A percentile compares a stretch with the other conserved stretches of the same genome.
These are phyloP conservation scores for Trichomycterus rosablanca DNA, from an alignment of 2,113 vertebrate species.

Conservation along the genomic window DNA sequence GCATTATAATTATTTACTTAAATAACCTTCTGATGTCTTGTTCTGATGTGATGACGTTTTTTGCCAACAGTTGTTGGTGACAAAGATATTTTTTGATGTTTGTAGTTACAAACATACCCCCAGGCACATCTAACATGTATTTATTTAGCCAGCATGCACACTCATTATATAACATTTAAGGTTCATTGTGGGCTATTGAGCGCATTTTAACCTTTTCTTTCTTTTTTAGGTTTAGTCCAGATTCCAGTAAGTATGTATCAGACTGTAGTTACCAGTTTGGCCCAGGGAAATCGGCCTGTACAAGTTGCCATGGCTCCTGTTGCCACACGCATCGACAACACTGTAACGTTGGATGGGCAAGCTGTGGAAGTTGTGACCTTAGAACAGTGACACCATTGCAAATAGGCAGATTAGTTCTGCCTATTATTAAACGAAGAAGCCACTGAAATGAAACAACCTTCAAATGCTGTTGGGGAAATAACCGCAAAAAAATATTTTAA, in stretches of 20 bases:
- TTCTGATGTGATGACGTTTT: too few species aligned
- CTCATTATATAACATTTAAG: too few species aligned
- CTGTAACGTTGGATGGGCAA: slow-evolving; percentile 91
- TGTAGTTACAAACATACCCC: too few species aligned
- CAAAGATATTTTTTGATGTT: too few species aligned
- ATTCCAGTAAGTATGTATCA: slow-evolving; percentile 99
- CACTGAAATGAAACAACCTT: slow-evolving; percentile 22
- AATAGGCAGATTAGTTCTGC: slow-evolving; percentile 23
- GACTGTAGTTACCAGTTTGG: slow-evolving; percentile 94
- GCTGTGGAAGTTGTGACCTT: slow-evolving; percentile 95
- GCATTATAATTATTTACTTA: too few species aligned
- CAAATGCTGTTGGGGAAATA: slow-evolving; percentile 49
- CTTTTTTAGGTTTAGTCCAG: slow-evolving; percentile 83
- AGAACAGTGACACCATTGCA: slow-evolving; percentile 78
- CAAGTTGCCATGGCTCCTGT: slow-evolving; percentile 97
- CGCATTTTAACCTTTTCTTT: too few species aligned
- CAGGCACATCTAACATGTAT: too few species aligned
- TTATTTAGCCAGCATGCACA: too few species aligned
- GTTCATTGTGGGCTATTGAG: too few species aligned
- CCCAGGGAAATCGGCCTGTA: slow-evolving; percentile 92
- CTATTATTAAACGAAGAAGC: background rate
- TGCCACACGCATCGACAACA: slow-evolving; percentile 87
- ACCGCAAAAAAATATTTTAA: slow-evolving; percentile 61
- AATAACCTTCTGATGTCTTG: too few species aligned
- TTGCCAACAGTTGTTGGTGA: too few species aligned